Evolutionary conservation across 2,888 invertebrate genomes (phyloP), one percentile per base, ranked within the genome.

Genomic region (Candidula unifasciata): DNA sequence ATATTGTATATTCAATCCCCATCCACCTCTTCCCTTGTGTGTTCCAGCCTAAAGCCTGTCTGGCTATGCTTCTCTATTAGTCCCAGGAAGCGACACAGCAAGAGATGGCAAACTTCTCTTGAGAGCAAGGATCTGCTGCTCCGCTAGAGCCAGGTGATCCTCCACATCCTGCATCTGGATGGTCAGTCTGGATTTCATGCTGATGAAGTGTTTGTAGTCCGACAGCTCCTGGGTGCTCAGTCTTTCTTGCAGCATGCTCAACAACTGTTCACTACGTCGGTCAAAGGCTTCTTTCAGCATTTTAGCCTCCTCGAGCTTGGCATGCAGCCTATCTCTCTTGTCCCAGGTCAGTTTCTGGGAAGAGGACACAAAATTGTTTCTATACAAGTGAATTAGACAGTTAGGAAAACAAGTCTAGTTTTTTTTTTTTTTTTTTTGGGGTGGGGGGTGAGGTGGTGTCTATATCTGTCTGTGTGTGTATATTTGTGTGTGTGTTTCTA

Each of bases 181-280:
- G 90, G 96, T 96, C 88, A 97, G 94, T 94, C 96, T 97, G 60
- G 96, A 96, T 94, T 97, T 97, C 96, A 96, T 97, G 93, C 96
- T 96, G 90, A 97, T 96, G 94, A 96, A 97, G 92, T 96, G 96
- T 90, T 96, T 96, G 93, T 97, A 97, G 92, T 97, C 96, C 64
- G 96, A 96, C 92, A 96, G 96, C 91, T 96, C 96, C 78, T 95
- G 94, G 0, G 84, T 82, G 89, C 95, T 95, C 89, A 97, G 95
- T 93, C 96, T 96, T 92, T 96, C 96, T 88, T 95, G 95, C 86
- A 97, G 94, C 87, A 96, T 95, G 85, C 95, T 95, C 0, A 90
- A 87, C 68, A 97, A 96, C 92, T 95, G 96, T 66, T 95, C 94
- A 91, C 96, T 96, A 60, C 97, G 95, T 78, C 96, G 95, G 93